These are phyloP conservation scores for Lutraria rhynchaena DNA, from an alignment of 1,140 invertebrate genomes.

Conservation along the genomic window DNA sequence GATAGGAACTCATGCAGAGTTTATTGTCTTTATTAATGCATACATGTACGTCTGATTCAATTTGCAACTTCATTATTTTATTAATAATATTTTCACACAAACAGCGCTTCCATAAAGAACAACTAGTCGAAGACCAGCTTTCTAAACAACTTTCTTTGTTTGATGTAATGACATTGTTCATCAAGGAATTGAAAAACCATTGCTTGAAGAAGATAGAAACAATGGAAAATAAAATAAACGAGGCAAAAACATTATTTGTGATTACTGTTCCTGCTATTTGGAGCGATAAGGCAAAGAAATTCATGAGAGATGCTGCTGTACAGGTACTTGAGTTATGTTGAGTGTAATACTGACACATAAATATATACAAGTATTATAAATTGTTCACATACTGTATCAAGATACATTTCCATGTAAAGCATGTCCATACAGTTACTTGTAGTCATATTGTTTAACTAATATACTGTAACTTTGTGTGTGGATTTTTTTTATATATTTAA, in stretches of 20 bases:
- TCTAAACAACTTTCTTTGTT: slow-evolving; percentile 3
- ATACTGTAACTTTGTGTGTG: not conserved
- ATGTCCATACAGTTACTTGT: not conserved
- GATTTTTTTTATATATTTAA: not conserved
- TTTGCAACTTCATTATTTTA: too few species aligned
- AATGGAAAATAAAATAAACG: not conserved
- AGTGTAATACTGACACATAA: too few species aligned
- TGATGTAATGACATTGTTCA: slow-evolving; percentile 29
- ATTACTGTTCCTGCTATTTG: slow-evolving; percentile 33
- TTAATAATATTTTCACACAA: not conserved
- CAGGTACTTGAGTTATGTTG: not conserved
- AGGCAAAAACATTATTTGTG: not conserved
- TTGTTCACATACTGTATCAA: not conserved
- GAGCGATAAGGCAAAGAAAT: slow-evolving; percentile 9
- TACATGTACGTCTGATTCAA: too few species aligned
- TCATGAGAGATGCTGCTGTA: slow-evolving; percentile 42
- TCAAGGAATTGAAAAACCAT: slow-evolving; percentile 30
- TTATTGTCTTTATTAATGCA: too few species aligned
- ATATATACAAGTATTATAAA: too few species aligned
- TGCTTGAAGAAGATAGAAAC: slow-evolving; percentile 20
- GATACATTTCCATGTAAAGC: not conserved
- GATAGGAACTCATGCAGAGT: too few species aligned
- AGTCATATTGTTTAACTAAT: not conserved
- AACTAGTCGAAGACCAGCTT: slow-evolving; percentile 2
- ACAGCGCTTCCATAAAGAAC: slow-evolving; percentile 12